phyloP scores from a whole-genome alignment of 1,140 invertebrate species.

The Hycleus cichorii region DNA sequence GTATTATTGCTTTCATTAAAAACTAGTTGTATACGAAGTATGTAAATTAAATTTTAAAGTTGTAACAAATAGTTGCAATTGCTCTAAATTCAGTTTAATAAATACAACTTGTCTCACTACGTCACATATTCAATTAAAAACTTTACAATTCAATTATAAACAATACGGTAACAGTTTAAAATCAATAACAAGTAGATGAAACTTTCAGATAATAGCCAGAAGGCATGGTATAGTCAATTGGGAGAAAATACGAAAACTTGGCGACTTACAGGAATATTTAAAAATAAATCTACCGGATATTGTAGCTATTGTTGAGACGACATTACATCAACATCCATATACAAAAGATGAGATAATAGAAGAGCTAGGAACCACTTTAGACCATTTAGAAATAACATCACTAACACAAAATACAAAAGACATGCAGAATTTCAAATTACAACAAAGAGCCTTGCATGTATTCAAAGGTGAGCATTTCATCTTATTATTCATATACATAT shows the following conservation, averaged over 20 bases:
- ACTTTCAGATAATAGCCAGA: constrained; percentile 61
- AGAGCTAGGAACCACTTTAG: constrained; percentile 55
- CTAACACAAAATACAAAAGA: constrained; percentile 63
- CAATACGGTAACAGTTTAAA: no score
- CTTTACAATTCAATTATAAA: no score
- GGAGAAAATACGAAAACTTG: constrained; percentile 53
- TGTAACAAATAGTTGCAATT: no score
- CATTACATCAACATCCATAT: constrained; percentile 65
- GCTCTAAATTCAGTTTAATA: no score
- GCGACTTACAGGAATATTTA: constrained; percentile 62
- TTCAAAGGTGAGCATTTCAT: constrained; percentile 52
- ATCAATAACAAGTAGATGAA: no score
- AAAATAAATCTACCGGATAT: constrained; percentile 60
- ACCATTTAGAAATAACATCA: constrained; percentile 58
- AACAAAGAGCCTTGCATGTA: constrained; percentile 83
- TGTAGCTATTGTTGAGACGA: constrained; percentile 53
- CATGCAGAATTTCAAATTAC: constrained; percentile 68
- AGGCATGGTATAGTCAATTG: constrained; percentile 52
- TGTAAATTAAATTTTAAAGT: no score
- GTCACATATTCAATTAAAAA: no score
- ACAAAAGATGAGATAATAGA: constrained; percentile 64
- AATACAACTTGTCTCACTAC: no score
- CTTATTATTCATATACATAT: no score
- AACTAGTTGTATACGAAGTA: no score
- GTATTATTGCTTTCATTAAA: no score